phyloP scores from a whole-genome alignment of 2,113 vertebrate species.

The Oryzias curvinotus region DNA sequence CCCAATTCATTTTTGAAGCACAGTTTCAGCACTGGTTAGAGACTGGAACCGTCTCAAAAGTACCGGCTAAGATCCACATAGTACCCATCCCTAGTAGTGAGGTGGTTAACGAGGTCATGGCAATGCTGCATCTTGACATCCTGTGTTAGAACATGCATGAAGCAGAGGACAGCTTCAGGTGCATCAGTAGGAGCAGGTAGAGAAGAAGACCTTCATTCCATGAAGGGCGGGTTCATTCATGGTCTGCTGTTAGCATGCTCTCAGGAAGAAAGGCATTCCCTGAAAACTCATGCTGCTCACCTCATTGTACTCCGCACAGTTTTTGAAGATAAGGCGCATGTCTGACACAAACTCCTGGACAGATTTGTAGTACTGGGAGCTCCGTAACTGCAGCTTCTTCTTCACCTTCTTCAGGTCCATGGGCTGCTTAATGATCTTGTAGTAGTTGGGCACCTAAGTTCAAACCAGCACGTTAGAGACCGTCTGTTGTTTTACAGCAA shows the following conservation, averaged over 20 bases:
- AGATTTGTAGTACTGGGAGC: slow-evolving; percentile 90
- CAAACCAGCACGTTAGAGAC: slow-evolving; percentile 5
- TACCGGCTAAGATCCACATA: too few relatives aligned
- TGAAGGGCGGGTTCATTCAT: too few relatives aligned
- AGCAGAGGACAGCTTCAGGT: neutral
- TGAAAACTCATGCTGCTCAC: slow-evolving; percentile 84
- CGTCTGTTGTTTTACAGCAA: neutral
- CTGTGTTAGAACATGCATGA: slow-evolving; percentile 37
- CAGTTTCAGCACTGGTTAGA: too few relatives aligned
- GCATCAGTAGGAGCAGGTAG: slow-evolving; percentile 11
- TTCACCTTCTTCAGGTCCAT: slow-evolving; percentile 97
- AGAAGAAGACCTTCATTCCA: slow-evolving; percentile 5
- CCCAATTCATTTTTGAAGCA: too few relatives aligned
- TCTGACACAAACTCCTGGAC: slow-evolving; percentile 92
- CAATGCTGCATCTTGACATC: neutral
- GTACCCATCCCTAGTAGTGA: too few relatives aligned
- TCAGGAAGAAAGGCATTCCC: too few relatives aligned
- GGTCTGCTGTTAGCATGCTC: too few relatives aligned
- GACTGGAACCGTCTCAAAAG: too few relatives aligned
- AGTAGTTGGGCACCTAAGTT: slow-evolving; percentile 95
- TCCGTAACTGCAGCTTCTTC: slow-evolving; percentile 90
- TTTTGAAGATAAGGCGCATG: slow-evolving; percentile 94
- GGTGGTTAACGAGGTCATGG: too few relatives aligned
- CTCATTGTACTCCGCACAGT: slow-evolving; percentile 99
- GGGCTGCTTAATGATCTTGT: slow-evolving; percentile 98